Evolutionary conservation across 2,797 vertebrate species (phyloP), one percentile per base, ranked within the genome.

Genomic region (Notamacropus eugenii): DNA sequence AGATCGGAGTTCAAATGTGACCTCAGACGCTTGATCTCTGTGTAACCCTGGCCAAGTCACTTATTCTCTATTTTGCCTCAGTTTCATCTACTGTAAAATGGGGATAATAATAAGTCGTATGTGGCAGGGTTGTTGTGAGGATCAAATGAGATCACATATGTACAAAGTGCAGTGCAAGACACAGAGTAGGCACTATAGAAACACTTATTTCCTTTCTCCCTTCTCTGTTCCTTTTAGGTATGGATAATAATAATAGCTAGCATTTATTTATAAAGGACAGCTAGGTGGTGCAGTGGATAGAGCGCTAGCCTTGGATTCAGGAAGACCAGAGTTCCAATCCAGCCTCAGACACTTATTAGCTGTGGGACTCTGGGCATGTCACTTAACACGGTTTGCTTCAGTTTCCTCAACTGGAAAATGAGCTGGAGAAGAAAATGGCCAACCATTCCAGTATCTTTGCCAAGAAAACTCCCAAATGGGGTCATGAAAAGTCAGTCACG

Each of bases 71-170:
- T 22, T 74, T n/a, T 91, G 62, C 55, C 52, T 93, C 6, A 34
- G 27, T 95, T 95, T 95, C 82, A 22, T 6, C 10, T 62, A 92
- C 82, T 91, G 55, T n/a, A 40, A 62, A 92, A 94, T 93, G 90
- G 40, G 5, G n/a, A 46, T 74, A 74, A 74, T n/a, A 40, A 40
- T 22, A 40, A 5, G 29, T 91, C 50, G 52, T 90, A 92, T 8
- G 19, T 95, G 16, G 24, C 90, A 94, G 54, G 22, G 24, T 8
- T 92, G 50, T 55, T 29, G 34, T 93, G 62, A 91, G 54, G 54
- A 24, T 46, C 29, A 91, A 54, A 11, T 34, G 46, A 92, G 55
- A 67, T 82, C 87, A 56, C 19, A 3, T 5, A 22, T 91, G 34
- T 31, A 54, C 40, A 82, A 95, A 96, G 29, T 0, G 31, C 31